A percentile compares a stretch with the other conserved stretches of the same genome.
Evolutionary conservation across 2,113 vertebrate species (phyloP).

Genomic region (Hemicordylus capensis): DNA sequence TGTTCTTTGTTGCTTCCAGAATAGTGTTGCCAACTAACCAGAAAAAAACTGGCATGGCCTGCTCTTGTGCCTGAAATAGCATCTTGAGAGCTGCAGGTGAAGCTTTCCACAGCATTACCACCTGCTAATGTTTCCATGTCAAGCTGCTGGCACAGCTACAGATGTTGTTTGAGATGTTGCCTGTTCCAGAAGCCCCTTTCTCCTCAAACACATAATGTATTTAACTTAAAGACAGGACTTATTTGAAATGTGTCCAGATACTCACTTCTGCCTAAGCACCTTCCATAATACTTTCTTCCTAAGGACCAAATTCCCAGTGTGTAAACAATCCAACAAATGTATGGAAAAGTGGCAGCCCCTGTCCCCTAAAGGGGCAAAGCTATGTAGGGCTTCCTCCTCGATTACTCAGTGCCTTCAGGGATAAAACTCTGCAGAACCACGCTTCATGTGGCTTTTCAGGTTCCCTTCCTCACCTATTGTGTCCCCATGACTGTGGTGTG

Average conservation of each 20-base stretch:
- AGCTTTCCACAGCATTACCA: background rate
- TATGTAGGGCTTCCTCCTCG: background rate
- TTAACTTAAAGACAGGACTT: background rate
- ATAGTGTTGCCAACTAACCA: background rate
- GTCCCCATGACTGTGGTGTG: background rate
- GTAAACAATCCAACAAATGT: background rate
- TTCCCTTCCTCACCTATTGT: background rate
- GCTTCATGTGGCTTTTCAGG: background rate
- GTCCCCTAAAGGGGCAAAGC: background rate
- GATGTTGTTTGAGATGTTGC: background rate
- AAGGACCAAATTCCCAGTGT: background rate
- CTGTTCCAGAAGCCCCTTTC: too few species aligned
- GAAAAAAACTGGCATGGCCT: background rate
- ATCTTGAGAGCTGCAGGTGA: background rate
- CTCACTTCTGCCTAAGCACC: background rate
- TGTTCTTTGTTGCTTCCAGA: background rate
- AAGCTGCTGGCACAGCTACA: background rate
- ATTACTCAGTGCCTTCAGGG: background rate
- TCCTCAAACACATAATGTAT: too few species aligned
- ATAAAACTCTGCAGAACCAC: background rate
- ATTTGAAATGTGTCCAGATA: background rate
- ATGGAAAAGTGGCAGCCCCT: background rate
- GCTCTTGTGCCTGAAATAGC: background rate
- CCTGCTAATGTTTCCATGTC: background rate
- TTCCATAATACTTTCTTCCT: background rate